A percentile compares a stretch with the other conserved stretches of the same genome.
Evolutionary conservation across 2,113 vertebrate species (phyloP).

Genomic region (Cricetomys ansorgei): DNA sequence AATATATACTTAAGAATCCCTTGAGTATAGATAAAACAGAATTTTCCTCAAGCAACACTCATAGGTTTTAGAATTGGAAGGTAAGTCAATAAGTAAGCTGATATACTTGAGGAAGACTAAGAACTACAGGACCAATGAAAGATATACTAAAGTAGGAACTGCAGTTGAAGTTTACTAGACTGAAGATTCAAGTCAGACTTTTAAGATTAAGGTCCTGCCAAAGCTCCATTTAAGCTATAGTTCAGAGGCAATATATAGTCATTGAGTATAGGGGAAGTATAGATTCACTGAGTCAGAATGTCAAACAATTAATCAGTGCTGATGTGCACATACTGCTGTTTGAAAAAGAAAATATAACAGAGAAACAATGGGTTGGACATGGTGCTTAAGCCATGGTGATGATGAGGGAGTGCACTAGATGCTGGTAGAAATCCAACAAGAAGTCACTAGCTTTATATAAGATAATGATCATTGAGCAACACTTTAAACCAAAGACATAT

Average conservation of each 20-base stretch:
- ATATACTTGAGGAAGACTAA: neutral
- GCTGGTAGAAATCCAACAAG: neutral
- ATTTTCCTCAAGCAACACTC: neutral
- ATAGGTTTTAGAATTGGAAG: neutral
- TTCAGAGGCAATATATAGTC: neutral
- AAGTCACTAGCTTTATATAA: neutral
- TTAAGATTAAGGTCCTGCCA: neutral
- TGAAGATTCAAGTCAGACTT: neutral
- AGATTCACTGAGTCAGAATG: neutral
- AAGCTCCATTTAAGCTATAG: neutral
- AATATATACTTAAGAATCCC: neutral
- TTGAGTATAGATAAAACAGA: neutral
- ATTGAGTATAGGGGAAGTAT: neutral
- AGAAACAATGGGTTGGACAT: neutral
- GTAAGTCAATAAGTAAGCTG: neutral
- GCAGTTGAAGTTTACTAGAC: neutral
- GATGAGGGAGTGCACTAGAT: neutral
- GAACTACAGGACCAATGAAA: neutral
- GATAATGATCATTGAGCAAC: neutral
- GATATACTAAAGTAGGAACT: neutral
- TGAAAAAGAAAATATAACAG: neutral
- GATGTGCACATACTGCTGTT: neutral
- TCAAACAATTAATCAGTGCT: neutral
- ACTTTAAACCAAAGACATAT: constrained; percentile 8
- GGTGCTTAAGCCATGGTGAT: neutral